Evolutionary conservation across 2,888 invertebrate genomes (phyloP), one percentile per base, ranked within the genome.

Genomic region (Nephrocerus scutellatus): DNA sequence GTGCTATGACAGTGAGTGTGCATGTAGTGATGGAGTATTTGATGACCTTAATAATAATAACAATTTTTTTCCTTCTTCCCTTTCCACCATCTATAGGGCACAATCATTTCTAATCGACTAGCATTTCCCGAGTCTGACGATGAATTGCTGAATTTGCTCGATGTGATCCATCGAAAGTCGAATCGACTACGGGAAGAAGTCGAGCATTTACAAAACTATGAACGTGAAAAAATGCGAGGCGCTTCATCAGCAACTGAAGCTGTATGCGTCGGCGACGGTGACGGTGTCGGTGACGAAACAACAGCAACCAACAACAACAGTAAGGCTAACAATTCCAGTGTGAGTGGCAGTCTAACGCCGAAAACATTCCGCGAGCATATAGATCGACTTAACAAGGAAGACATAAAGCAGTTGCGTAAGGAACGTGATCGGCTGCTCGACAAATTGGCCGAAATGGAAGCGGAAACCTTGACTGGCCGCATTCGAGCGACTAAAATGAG

Each of bases 71-170:
- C 36, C 20, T 22, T 24, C 12, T 38, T 24, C 31, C 14, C 16
- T 34, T 36, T 38, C 21, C n/a, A 24, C 10, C 10, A n/a, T 20
- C 41, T 9, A 1, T 43, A 66, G 68, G 60, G 56, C 49, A 50
- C 56, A 51, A 56, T 54, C 47, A 56, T 61, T 46, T 56, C 61
- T 34, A 65, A 64, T 53, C 65, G 64, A 38, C 51, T 60, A 41
- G 54, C 63, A 44, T 60, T 61, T 42, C 57, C 60, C 70, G 69
- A 72, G 71, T 79, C 81, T 13, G 80, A 87, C 59, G 86, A 88
- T 63, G 89, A 89, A 59, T 72, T 90, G 34, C 84, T 86, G 80
- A 85, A 85, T 57, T 73, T 90, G 30, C 74, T 90, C 54, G 89
- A 90, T 64, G 82, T 87, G 58, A 89, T 90, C 57, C 87, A 89